Evolutionary conservation across 1,140 invertebrate species (phyloP).

Genomic region (Halictus rubicundus): DNA sequence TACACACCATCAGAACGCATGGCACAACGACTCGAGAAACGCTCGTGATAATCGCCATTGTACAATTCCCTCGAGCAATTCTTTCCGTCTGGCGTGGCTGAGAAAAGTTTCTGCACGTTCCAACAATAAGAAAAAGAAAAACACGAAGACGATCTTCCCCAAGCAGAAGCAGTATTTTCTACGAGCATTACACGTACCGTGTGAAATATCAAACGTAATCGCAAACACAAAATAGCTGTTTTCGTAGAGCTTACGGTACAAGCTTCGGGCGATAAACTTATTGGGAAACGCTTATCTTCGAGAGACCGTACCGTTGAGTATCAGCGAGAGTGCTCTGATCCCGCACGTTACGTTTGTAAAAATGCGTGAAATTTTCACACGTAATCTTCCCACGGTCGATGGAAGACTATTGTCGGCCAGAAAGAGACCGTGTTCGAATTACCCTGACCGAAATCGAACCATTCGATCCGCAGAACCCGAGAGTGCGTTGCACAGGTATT

Average conservation of each 20-base stretch:
- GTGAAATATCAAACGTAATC: too few species aligned
- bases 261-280: too few species aligned
- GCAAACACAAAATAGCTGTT: too few species aligned
- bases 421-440: slow-evolving; percentile 27
- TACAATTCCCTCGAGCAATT: not conserved
- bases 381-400: slow-evolving; percentile 50
- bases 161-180: too few species aligned
- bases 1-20: slow-evolving; percentile 22
- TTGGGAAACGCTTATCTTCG: too few species aligned
- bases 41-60: slow-evolving; percentile 15
- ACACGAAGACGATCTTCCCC: too few species aligned
- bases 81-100: slow-evolving; percentile 6
- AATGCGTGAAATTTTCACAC: slow-evolving; percentile 11
- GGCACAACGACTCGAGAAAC: slow-evolving; percentile 29
- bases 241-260: too few species aligned
- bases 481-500: not conserved
- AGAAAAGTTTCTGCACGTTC: slow-evolving; percentile 15
- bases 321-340: too few species aligned
- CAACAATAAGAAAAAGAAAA: too few species aligned
- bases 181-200: too few species aligned
- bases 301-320: too few species aligned
- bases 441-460: slow-evolving; percentile 59
- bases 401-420: slow-evolving; percentile 36
- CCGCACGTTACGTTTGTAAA: not conserved
- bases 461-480: too few species aligned